Base-by-base conservation (phyloP, 2,888 invertebrate species). In the Neoascia interrupta region DNA sequence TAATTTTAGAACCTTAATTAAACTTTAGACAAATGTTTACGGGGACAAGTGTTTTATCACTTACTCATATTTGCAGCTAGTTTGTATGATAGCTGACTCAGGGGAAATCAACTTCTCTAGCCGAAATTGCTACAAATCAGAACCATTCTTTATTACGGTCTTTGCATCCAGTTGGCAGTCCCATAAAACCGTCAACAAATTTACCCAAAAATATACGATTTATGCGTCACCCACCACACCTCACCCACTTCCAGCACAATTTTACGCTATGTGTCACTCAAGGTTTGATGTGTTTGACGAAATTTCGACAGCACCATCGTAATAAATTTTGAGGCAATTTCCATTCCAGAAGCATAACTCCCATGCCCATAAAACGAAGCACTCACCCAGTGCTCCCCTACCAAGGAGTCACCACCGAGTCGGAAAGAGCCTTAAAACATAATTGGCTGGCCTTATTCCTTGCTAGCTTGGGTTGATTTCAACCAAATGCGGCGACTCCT, bases 351-450 rank as follows among this genome's bases (percentile, higher is more conserved):
- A 21, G 49, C 56, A 56, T 70, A 63, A 49, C 69, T 63, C 39
- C 28, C 56, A 49, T 47, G 74, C 60, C 37, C 74, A 47, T 75
- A 45, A 73, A 73, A 66, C 19, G 36, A 21, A 31, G 6, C 31
- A 31, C 8, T 31, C 31, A 31, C 31, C 8, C 5, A 49, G 15
- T 6, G 15, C 26, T 1, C 5, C 26, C n/a, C 13, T 6, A 41
- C n/a, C n/a, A n/a, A n/a, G 58, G 37, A 74, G 60, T 64, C 68
- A 45, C 19, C 54, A 10, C 16, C 16, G 16, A 70, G 54, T 43
- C 75, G 54, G 43, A 70, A 47, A 63, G 61, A 68, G 75, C 43
- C 70, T 63, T 70, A 63, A 70, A 69, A 75, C 53, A 56, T 75
- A 75, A 75, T 75, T 75, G 75, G 75, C 70, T 49, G 54, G 63